Evolutionary conservation across 2,113 vertebrate genomes (phyloP).

Genomic region (Grantiella picta): DNA sequence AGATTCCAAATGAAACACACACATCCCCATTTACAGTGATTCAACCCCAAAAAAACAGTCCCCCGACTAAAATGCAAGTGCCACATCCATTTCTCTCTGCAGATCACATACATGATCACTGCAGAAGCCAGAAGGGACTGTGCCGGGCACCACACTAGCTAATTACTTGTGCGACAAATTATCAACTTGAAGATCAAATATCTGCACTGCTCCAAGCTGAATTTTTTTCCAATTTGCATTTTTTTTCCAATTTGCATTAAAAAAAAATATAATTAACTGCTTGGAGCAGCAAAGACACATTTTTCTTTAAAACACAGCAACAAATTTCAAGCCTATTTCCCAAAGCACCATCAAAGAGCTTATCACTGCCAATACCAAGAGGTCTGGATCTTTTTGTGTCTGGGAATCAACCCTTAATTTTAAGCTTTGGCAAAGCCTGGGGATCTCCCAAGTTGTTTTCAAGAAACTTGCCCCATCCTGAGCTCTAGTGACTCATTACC

Average conservation of each 20-base stretch:
- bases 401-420: not conserved
- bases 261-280: not conserved
- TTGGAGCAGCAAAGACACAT: not conserved
- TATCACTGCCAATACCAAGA: not conserved
- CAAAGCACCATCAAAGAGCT: not conserved
- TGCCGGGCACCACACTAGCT: not conserved
- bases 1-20: not conserved
- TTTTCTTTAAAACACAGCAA: not conserved
- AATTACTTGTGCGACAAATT: not conserved
- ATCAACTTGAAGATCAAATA: not conserved
- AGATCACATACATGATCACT: not conserved
- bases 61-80: not conserved
- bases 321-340: not conserved
- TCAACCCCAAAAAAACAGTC: not conserved
- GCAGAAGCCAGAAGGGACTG: not conserved
- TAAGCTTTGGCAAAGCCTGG: not conserved
- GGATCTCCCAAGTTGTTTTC: not conserved
- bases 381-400: not conserved
- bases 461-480: not conserved
- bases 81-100: not conserved
- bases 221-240: not conserved
- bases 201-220: not conserved
- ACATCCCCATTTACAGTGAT: not conserved
- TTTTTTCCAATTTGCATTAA: not conserved
- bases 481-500: not conserved